Evolutionary conservation across 2,113 vertebrate genomes (phyloP).

Genomic region (Stegastes partitus): DNA sequence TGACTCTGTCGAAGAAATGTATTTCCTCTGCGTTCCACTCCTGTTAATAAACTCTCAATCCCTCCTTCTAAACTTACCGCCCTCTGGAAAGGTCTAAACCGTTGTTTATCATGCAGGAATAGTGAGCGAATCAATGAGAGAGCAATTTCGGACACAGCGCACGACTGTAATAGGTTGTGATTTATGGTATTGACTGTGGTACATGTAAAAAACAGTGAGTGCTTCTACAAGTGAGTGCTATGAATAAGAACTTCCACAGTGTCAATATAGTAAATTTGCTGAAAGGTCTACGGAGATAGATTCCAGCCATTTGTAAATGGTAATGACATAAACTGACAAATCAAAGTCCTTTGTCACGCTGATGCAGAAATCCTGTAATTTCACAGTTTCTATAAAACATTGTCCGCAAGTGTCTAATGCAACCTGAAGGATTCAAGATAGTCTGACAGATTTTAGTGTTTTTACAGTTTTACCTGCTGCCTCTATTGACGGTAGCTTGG

Average conservation of each 20-base stretch:
- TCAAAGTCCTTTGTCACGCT: background rate
- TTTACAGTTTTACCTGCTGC: background rate
- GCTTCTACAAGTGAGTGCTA: too few relatives aligned
- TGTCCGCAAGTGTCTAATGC: too few relatives aligned
- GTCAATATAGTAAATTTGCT: background rate
- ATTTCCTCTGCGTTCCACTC: background rate
- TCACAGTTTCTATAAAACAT: too few relatives aligned
- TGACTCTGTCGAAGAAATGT: too few relatives aligned
- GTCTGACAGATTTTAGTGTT: background rate
- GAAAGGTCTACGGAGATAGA: background rate
- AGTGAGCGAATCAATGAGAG: background rate
- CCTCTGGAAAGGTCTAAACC: too few relatives aligned
- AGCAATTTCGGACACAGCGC: background rate
- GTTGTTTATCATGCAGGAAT: background rate
- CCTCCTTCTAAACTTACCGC: too few relatives aligned
- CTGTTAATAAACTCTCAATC: too few relatives aligned
- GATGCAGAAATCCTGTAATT: background rate
- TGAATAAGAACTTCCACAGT: background rate
- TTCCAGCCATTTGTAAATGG: background rate
- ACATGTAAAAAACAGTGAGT: too few relatives aligned
- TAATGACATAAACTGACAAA: background rate
- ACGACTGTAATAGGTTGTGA: too few relatives aligned
- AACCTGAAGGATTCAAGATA: too few relatives aligned
- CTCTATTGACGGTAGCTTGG: slow-evolving; percentile 3
- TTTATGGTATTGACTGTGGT: too few relatives aligned